Evolutionary conservation across 1,140 invertebrate species (phyloP).

Genomic region (Delia radicum): DNA sequence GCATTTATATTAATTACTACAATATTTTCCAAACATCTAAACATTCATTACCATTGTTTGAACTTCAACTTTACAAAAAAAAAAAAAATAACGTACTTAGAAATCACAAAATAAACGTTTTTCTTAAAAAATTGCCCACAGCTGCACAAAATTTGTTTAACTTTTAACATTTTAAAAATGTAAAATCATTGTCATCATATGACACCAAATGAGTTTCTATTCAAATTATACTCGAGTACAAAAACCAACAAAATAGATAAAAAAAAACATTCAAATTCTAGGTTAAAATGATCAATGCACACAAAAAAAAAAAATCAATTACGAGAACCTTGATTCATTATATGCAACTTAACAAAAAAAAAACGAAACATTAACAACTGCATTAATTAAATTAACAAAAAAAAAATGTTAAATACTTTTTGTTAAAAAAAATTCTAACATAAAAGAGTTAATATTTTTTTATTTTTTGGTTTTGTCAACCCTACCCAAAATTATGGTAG

Average conservation of each 20-base stretch:
- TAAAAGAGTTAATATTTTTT: neutral
- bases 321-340: neutral
- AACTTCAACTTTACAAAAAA: neutral
- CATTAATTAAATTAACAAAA: neutral
- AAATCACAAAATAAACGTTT: too few species aligned
- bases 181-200: neutral
- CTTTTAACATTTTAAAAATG: neutral
- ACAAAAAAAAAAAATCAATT: too few species aligned
- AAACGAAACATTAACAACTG: neutral
- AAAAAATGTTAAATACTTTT: neutral
- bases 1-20: neutral
- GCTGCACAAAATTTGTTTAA: neutral
- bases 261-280: neutral
- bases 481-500: neutral
- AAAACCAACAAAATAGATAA: neutral
- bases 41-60: constrained; percentile 4
- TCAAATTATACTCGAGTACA: neutral
- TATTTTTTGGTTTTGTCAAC: neutral
- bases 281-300: neutral
- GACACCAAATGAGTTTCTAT: neutral
- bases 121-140: neutral
- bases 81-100: too few species aligned
- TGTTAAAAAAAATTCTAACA: too few species aligned
- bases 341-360: neutral
- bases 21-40: neutral